Conservation (phyloP, 2,888 invertebrate genomes). For the Cancer borealis region DNA sequence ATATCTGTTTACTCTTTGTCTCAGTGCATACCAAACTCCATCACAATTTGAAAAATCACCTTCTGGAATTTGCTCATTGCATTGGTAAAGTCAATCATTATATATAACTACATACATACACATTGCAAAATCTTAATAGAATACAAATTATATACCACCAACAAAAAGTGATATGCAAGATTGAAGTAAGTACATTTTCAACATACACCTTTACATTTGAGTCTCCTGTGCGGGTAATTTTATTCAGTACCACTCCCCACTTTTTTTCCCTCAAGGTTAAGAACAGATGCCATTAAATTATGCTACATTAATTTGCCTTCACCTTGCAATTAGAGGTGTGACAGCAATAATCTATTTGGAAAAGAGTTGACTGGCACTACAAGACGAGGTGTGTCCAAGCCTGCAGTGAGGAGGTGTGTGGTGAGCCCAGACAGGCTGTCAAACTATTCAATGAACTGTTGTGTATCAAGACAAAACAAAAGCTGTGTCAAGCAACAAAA, state of each 20-base stretch:
- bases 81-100: neutral
- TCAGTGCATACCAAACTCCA: neutral
- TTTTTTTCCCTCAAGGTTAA: neutral
- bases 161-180: neutral
- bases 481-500: neutral
- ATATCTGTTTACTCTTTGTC: neutral
- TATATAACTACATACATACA: neutral
- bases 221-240: neutral
- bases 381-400: neutral
- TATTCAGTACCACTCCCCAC: neutral
- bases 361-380: neutral
- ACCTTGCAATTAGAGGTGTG: neutral
- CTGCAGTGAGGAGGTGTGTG: neutral
- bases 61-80: neutral
- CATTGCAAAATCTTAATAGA: neutral
- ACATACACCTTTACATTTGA: neutral
- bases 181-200: neutral
- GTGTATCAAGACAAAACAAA: neutral
- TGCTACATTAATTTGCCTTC: neutral
- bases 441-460: neutral
- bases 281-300: neutral
- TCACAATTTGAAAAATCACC: neutral
- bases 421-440: neutral
- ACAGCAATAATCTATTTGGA: neutral
- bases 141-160: neutral